Percentiles rank a stretch among this genome's conserved stretches.
Evolutionary conservation across 2,888 invertebrate species (phyloP).

Genomic region (Polyommatus icarus): DNA sequence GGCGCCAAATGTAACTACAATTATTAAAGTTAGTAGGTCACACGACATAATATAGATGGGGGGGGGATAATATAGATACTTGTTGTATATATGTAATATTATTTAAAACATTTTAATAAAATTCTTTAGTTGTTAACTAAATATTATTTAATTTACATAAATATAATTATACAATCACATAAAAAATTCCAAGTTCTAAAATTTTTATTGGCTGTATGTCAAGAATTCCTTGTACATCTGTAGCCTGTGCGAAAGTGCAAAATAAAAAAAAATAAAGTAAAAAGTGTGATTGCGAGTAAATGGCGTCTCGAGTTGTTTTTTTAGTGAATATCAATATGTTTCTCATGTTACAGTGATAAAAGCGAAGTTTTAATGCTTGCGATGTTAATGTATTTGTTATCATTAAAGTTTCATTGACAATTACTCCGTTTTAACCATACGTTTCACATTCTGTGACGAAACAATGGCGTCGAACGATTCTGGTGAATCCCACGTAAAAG

Average conservation of each 20-base stretch:
- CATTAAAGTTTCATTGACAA: slow-evolving; percentile 63
- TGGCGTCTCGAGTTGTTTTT: slow-evolving; percentile 80
- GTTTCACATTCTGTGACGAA: slow-evolving; percentile 59
- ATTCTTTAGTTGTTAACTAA: too few relatives aligned
- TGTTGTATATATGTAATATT: too few relatives aligned
- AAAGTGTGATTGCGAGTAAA: slow-evolving; percentile 68
- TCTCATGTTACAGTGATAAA: slow-evolving; percentile 58
- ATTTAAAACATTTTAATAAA: too few relatives aligned
- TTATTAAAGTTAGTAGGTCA: too few relatives aligned
- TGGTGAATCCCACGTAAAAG: slow-evolving; percentile 72
- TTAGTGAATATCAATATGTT: slow-evolving; percentile 69
- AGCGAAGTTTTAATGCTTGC: slow-evolving; percentile 50
- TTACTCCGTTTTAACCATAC: slow-evolving; percentile 45
- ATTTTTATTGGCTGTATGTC: neutral
- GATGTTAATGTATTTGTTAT: slow-evolving; percentile 51
- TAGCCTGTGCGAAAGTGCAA: slow-evolving; percentile 44
- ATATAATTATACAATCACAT: neutral
- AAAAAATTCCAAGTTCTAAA: neutral
- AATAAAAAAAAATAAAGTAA: slow-evolving; percentile 53
- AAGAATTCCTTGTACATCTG: neutral
- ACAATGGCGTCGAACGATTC: slow-evolving; percentile 77
- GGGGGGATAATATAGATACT: too few relatives aligned
- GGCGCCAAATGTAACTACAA: too few relatives aligned
- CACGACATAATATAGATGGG: too few relatives aligned
- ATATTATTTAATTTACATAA: neutral